A percentile compares a stretch with the other conserved stretches of the same genome.
Conservation (phyloP, 2,113 vertebrate species). For the Colius striatus region DNA sequence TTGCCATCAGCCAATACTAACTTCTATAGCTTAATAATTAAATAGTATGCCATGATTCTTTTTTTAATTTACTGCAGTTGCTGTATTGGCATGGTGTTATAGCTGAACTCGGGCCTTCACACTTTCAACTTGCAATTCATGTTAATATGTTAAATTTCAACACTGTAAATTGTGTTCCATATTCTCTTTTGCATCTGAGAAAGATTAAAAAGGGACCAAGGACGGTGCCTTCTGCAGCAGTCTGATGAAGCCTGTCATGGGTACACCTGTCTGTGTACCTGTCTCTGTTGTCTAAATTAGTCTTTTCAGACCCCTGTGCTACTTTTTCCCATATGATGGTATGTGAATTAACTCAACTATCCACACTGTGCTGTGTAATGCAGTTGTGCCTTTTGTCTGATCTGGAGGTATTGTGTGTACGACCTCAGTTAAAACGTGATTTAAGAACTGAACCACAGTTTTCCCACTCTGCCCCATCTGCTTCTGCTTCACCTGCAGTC, state of each 20-base stretch:
- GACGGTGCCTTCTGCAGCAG: neutral
- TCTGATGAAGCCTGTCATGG: neutral
- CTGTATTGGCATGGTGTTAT: neutral
- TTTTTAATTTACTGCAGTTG: neutral
- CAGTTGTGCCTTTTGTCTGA: neutral
- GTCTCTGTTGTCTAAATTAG: neutral
- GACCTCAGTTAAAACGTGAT: neutral
- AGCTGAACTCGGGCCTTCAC: neutral
- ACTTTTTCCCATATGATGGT: neutral
- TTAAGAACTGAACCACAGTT: neutral
- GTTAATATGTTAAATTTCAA: neutral
- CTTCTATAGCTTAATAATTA: neutral
- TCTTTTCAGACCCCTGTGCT: neutral
- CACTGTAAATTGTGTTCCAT: neutral
- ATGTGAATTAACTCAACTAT: neutral
- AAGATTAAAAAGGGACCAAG: neutral
- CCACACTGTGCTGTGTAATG: neutral
- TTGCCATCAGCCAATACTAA: neutral
- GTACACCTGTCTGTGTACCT: neutral
- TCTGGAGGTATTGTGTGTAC: neutral
- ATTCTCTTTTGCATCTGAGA: neutral
- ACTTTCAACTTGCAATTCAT: neutral
- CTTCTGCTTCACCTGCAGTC: constrained; percentile 37
- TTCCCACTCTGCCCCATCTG: neutral
- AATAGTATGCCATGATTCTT: neutral